Conservation (phyloP, 2,888 invertebrate species). For the Leucoma salicis region DNA sequence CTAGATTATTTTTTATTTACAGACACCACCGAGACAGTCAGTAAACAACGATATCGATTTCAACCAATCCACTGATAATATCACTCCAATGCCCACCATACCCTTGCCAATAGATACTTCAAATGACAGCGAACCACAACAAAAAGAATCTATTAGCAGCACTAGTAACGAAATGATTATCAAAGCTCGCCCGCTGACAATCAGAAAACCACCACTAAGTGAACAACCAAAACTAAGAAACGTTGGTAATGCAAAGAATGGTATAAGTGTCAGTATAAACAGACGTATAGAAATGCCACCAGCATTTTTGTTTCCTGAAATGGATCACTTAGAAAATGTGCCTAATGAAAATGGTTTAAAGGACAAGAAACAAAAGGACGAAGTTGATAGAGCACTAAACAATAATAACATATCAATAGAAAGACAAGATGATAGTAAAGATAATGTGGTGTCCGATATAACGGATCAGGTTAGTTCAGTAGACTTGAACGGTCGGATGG, state of each 20-base stretch:
- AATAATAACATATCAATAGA: constrained; percentile 49
- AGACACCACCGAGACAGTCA: constrained; percentile 79
- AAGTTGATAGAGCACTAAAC: constrained; percentile 68
- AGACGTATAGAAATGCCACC: constrained; percentile 92
- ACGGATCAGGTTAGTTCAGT: constrained; percentile 77
- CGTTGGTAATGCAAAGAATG: constrained; percentile 77
- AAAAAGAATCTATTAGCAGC: constrained; percentile 73
- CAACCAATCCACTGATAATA: constrained; percentile 52
- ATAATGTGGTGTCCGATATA: constrained; percentile 66
- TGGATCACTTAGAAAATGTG: constrained; percentile 83
- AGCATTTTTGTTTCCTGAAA: constrained; percentile 90
- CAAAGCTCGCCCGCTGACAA: constrained; percentile 92
- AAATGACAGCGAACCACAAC: constrained; percentile 57
- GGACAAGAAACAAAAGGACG: constrained; percentile 66
- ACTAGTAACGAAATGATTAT: constrained; percentile 76
- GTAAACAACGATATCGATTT: constrained; percentile 64
- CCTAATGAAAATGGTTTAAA: constrained; percentile 64
- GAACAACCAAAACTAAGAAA: constrained; percentile 90
- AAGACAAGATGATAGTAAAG: constrained; percentile 63
- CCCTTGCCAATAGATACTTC: constrained; percentile 56
- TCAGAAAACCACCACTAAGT: constrained; percentile 90
- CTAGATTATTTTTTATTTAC: constrained; percentile 38
- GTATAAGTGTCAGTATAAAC: constrained; percentile 86
- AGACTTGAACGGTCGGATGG: constrained; percentile 76
- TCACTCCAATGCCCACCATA: constrained; percentile 56